Conservation (phyloP, 1,140 invertebrate species). For the Drosophila leontia region DNA sequence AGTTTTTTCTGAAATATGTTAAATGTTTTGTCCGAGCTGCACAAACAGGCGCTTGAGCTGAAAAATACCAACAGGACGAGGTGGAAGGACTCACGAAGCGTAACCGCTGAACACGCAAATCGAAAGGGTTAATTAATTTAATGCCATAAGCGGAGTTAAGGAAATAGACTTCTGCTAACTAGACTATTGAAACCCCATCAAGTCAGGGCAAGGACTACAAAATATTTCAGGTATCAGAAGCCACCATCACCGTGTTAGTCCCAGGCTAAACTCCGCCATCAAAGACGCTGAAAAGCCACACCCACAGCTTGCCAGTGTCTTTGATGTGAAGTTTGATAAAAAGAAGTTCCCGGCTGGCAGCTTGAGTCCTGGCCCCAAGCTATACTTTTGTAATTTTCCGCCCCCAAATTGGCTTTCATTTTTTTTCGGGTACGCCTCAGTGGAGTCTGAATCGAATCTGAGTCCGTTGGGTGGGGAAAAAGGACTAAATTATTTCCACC, state of each 20-base stretch:
- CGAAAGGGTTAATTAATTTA: slow-evolving; percentile 80
- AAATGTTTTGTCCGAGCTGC: slow-evolving; percentile 67
- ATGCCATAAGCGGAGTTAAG: slow-evolving; percentile 41
- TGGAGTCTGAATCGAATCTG: slow-evolving; percentile 26
- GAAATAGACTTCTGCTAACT: slow-evolving; percentile 27
- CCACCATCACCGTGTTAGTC: slow-evolving; percentile 5
- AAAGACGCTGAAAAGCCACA: slow-evolving; percentile 43
- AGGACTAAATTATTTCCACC: slow-evolving; percentile 29
- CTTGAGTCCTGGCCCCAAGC: slow-evolving; percentile 57
- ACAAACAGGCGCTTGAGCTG: slow-evolving; percentile 64
- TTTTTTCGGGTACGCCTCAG: slow-evolving; percentile 29
- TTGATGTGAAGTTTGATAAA: slow-evolving; percentile 65
- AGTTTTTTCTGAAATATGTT: slow-evolving; percentile 63
- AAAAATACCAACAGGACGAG: neutral
- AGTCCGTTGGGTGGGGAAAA: neutral
- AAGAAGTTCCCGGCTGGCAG: slow-evolving; percentile 23
- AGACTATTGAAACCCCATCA: slow-evolving; percentile 42
- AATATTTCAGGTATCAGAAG: slow-evolving; percentile 4
- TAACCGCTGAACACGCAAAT: slow-evolving; percentile 73
- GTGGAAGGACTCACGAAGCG: slow-evolving; percentile 48
- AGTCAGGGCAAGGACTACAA: slow-evolving; percentile 2
- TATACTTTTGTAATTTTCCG: slow-evolving; percentile 65
- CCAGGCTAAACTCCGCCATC: slow-evolving; percentile 35
- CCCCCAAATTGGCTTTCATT: slow-evolving; percentile 33
- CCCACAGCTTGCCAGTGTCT: slow-evolving; percentile 39